A percentile compares a stretch with the other conserved stretches of the same genome.
These are phyloP conservation scores for Drosophila recens DNA, from an alignment of 2,888 invertebrate species.

Conservation along the genomic window DNA sequence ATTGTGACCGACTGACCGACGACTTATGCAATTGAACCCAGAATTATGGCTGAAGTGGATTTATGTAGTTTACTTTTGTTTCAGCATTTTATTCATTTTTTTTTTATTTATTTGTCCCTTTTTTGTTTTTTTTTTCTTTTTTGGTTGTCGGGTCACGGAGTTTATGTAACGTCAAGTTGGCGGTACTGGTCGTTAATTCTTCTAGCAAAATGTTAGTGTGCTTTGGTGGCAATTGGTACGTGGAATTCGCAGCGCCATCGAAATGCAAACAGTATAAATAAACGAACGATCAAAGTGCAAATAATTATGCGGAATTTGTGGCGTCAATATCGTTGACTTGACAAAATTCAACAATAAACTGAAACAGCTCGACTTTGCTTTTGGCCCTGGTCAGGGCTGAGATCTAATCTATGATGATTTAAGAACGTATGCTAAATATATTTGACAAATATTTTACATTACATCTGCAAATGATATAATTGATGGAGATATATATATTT, in stretches of 20 bases:
- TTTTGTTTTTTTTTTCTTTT: slow-evolving; percentile 2
- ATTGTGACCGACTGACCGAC: slow-evolving; percentile 61
- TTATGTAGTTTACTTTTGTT: slow-evolving; percentile 8
- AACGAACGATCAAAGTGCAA: slow-evolving; percentile 50
- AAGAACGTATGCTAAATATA: neutral
- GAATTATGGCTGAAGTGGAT: slow-evolving; percentile 48
- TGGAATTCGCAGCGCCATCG: slow-evolving; percentile 59
- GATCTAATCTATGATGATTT: slow-evolving; percentile 22
- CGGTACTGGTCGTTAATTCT: slow-evolving; percentile 19
- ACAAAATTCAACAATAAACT: slow-evolving; percentile 26
- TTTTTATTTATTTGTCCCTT: neutral
- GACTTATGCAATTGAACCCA: slow-evolving; percentile 59
- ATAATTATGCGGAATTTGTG: slow-evolving; percentile 55
- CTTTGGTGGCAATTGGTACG: slow-evolving; percentile 43
- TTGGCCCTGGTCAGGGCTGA: slow-evolving; percentile 50
- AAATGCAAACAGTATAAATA: slow-evolving; percentile 49
- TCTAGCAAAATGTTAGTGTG: slow-evolving; percentile 24
- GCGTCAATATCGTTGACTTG: slow-evolving; percentile 45
- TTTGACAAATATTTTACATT: neutral
- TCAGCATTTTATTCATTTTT: slow-evolving; percentile 5
- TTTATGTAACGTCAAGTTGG: slow-evolving; percentile 44
- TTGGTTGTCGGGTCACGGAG: slow-evolving; percentile 18
- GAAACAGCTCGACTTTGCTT: slow-evolving; percentile 16
- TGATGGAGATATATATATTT: no score
- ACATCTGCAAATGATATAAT: neutral